These are phyloP conservation scores for Aplysina aerophoba DNA, from an alignment of 37 sponge, comb jelly and placozoan genomes.

Conservation along the genomic window DNA sequence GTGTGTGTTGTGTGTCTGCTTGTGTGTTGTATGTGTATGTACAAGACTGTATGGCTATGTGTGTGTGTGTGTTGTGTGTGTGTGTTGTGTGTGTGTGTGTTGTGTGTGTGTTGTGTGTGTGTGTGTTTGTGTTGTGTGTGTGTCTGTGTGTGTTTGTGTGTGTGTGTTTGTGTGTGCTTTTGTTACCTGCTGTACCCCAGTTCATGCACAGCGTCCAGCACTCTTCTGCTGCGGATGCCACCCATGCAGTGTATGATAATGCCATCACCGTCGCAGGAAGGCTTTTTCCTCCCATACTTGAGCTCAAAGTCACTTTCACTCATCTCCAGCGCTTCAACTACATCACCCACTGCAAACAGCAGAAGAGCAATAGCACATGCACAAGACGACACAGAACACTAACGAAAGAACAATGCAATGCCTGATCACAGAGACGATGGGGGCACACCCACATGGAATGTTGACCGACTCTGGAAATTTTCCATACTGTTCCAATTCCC, in stretches of 20 bases:
- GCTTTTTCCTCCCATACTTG: conserved; percentile 60
- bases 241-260: conserved; percentile 79
- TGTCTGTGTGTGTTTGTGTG: no score
- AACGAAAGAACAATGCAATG: no score
- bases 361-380: no score
- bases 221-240: conserved; percentile 74
- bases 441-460: conserved; percentile 66
- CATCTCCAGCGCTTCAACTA: conserved; percentile 65
- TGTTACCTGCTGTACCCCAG: conserved; percentile 78
- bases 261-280: conserved; percentile 41
- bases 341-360: conserved; percentile 67
- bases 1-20: no score
- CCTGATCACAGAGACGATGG: background rate
- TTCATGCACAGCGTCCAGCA: conserved; percentile 63
- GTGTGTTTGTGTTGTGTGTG: no score
- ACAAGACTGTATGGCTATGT: no score
- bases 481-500: conserved; percentile 67
- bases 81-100: no score
- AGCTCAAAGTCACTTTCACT: conserved; percentile 52
- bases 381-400: no score
- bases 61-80: no score
- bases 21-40: no score
- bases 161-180: no score
- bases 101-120: no score
- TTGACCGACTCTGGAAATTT: conserved; percentile 69